Conservation (phyloP, 2,797 vertebrate genomes). For the Paguma larvata region DNA sequence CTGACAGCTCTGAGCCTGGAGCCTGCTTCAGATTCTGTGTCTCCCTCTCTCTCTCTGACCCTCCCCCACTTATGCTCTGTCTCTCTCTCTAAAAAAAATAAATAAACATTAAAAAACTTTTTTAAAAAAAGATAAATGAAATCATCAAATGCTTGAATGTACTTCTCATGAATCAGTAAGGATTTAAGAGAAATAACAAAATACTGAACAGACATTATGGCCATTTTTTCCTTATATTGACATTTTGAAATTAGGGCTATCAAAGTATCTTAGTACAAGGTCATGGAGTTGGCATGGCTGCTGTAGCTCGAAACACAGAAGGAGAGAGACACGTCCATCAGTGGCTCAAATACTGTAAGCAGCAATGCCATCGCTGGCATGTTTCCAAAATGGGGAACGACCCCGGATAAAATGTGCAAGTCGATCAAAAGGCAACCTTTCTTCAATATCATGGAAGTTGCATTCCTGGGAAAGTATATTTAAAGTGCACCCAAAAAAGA, state of each 20-base stretch:
- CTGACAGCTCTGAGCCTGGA: too few species aligned
- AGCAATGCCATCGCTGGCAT: not conserved
- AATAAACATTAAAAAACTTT: too few species aligned
- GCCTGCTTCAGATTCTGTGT: too few species aligned
- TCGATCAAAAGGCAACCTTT: not conserved
- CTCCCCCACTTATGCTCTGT: too few species aligned
- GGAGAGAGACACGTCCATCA: not conserved
- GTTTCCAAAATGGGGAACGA: not conserved
- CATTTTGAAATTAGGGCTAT: not conserved
- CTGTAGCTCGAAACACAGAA: not conserved
- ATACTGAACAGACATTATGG: not conserved
- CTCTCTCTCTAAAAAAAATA: too few species aligned
- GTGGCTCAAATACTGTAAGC: not conserved
- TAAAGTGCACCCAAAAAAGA: not conserved
- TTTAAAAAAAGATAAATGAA: not conserved
- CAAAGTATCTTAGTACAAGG: not conserved
- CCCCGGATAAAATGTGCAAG: not conserved
- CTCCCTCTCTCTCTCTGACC: too few species aligned
- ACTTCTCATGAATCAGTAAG: not conserved
- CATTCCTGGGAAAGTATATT: slow-evolving; percentile 5
- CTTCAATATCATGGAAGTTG: not conserved
- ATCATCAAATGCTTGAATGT: not conserved
- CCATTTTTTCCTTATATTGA: not conserved
- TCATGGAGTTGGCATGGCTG: not conserved
- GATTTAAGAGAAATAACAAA: slow-evolving; percentile 38